Conservation (phyloP, 2,113 vertebrate genomes). For the Actenoides hombroni region DNA sequence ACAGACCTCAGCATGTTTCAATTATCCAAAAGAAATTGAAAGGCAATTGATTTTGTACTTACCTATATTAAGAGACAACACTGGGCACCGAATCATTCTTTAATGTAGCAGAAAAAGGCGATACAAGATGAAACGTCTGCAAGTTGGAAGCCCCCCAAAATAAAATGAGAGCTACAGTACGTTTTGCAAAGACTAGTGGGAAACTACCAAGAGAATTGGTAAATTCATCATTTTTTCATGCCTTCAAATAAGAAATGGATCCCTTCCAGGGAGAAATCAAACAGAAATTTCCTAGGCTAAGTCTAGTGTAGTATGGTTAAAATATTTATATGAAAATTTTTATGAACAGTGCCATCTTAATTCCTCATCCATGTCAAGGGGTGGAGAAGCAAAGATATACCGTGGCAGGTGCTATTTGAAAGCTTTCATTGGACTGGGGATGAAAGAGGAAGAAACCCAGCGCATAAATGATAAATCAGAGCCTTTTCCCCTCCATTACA, state of each 20-base stretch:
- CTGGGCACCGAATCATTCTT: not conserved
- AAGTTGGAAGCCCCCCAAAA: not conserved
- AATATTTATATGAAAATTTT: not conserved
- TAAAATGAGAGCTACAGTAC: not conserved
- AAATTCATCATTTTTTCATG: slow-evolving; percentile 17
- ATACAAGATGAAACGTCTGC: not conserved
- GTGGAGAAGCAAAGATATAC: not conserved
- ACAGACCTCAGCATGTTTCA: not conserved
- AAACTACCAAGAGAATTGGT: not conserved
- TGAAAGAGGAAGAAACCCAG: not conserved
- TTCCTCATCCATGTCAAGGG: not conserved
- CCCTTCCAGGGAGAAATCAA: not conserved
- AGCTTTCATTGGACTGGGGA: not conserved
- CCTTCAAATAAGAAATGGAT: not conserved
- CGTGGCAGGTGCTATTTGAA: not conserved
- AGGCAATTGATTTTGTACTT: not conserved
- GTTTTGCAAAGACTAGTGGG: not conserved
- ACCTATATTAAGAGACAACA: not conserved
- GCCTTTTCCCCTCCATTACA: rapidly evolving
- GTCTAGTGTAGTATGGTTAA: not conserved
- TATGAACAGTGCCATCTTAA: not conserved
- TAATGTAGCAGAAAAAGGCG: not conserved
- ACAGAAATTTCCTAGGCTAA: not conserved
- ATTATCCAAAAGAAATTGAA: not conserved
- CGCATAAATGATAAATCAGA: not conserved